Conservation (phyloP, 2,113 vertebrate species). For the Mormyrus lacerda region DNA sequence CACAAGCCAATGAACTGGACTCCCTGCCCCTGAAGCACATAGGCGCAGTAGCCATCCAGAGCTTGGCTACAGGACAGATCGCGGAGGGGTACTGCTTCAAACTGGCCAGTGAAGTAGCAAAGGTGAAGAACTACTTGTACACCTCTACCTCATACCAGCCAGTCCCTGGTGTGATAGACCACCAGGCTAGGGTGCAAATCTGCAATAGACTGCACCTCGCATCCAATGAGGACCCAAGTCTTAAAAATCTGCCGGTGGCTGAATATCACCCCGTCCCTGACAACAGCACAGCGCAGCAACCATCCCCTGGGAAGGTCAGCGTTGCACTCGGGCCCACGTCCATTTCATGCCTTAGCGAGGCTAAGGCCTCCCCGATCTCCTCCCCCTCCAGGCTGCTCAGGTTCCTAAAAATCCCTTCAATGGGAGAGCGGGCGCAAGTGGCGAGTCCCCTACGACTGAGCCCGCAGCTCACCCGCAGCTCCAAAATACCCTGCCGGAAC, state of each 20-base stretch:
- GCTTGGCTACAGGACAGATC: slow-evolving; percentile 21
- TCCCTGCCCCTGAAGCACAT: slow-evolving; percentile 35
- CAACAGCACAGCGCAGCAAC: slow-evolving; percentile 36
- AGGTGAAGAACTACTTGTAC: slow-evolving; percentile 34
- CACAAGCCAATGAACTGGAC: slow-evolving; percentile 7
- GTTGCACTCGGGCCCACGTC: slow-evolving; percentile 61
- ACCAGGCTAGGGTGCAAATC: slow-evolving; percentile 25
- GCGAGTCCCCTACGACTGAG: slow-evolving; percentile 65
- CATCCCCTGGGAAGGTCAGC: slow-evolving; percentile 55
- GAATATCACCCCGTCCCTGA: slow-evolving; percentile 33
- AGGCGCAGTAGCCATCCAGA: slow-evolving; percentile 24
- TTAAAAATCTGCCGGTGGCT: slow-evolving; percentile 19
- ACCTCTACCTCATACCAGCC: slow-evolving; percentile 47
- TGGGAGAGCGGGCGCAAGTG: slow-evolving; percentile 45
- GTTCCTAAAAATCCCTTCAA: slow-evolving; percentile 55
- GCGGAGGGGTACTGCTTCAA: slow-evolving; percentile 26
- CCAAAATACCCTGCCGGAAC: slow-evolving; percentile 82
- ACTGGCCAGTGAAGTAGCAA: slow-evolving; percentile 25
- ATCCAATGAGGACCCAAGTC: slow-evolving; percentile 23
- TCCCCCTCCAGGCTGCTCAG: slow-evolving; percentile 65
- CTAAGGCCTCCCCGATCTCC: slow-evolving; percentile 63
- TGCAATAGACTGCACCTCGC: slow-evolving; percentile 42
- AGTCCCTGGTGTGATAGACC: slow-evolving; percentile 42
- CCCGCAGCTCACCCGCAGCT: slow-evolving; percentile 79
- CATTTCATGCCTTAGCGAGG: slow-evolving; percentile 52